Evolutionary conservation across 1,140 invertebrate genomes (phyloP).

Genomic region (Tetraneura akinire): DNA sequence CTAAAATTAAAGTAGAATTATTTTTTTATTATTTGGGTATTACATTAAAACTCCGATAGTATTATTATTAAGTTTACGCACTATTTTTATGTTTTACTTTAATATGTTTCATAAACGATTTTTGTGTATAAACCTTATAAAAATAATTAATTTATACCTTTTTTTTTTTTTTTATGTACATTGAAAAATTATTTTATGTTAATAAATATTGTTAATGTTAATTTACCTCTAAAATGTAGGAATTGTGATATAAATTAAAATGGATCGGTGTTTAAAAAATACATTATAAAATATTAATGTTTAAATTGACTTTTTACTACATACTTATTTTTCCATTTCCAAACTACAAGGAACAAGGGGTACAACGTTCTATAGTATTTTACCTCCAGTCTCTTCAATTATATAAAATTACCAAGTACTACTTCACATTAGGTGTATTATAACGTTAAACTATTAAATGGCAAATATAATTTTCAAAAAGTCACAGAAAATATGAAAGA

Average conservation of each 20-base stretch:
- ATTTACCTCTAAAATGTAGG: slow-evolving; percentile 4
- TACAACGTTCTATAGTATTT: too few relatives aligned
- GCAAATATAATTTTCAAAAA: too few relatives aligned
- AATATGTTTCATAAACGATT: too few relatives aligned
- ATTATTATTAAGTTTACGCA: background rate
- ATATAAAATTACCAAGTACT: too few relatives aligned
- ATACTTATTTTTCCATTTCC: too few relatives aligned
- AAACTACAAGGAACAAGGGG: too few relatives aligned
- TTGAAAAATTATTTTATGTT: background rate
- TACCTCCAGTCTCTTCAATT: too few relatives aligned
- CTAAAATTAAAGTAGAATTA: background rate
- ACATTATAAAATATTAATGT: too few relatives aligned
- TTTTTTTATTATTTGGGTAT: background rate
- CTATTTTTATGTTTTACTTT: background rate
- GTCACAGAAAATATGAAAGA: too few relatives aligned
- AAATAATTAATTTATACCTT: background rate
- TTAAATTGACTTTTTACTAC: too few relatives aligned
- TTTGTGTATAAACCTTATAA: background rate
- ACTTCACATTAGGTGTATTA: too few relatives aligned
- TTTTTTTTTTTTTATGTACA: slow-evolving; percentile 30
- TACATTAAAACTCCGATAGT: background rate
- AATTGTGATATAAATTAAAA: slow-evolving; percentile 44
- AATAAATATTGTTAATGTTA: slow-evolving; percentile 15
- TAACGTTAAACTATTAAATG: too few relatives aligned
- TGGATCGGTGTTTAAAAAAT: slow-evolving; percentile 29